Base-by-base conservation (phyloP, 2,113 vertebrate species). In the Xiphorhynchus elegans region DNA sequence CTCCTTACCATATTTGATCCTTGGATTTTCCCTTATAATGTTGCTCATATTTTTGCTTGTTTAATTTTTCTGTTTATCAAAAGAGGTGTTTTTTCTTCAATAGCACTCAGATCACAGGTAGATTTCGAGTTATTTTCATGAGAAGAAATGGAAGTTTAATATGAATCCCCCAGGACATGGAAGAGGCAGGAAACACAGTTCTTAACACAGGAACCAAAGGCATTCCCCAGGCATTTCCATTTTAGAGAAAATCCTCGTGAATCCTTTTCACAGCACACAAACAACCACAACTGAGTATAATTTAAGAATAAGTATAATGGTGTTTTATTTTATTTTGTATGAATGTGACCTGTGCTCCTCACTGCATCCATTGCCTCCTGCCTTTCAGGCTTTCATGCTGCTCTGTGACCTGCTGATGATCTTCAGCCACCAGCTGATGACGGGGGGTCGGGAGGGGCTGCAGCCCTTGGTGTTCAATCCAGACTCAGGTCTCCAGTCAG, bases 351-450 rank as follows among this genome's bases (percentile, higher is more conserved):
- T 73, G 20, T 0, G 15, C 31, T 64, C 64, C 35, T 84, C 47
- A 33, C 26, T 88, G 42, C 56, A 60, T 77, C 64, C 58, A 10
- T 90, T 67, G 29, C 46, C 26, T 75, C 81, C 82, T 96, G 46
- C 83, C 35, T 97, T 97, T 37, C 95, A 99, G 99, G 99, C 99
- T 23, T 99, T 99, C 97, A 99, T 99, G 99, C 98, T 99, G 88
- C 99, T 99, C 89, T 99, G 99, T 97, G 99, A 99, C 97, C 98
- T 99, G 93, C 97, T 99, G 97, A 99, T 99, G 99, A 99, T 99
- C 98, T 99, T 99, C 96, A 99, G 99, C 95, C 99, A 99, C 96
- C 99, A 99, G 89, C 97, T 99, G 96, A 98, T 98, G 91, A 98
- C 99, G 1, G 99, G 99, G 70, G 98, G 99, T 77, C 98, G 99